Conservation (phyloP, 92 coral and sea anemone genomes). For the Actinostola sp. region DNA sequence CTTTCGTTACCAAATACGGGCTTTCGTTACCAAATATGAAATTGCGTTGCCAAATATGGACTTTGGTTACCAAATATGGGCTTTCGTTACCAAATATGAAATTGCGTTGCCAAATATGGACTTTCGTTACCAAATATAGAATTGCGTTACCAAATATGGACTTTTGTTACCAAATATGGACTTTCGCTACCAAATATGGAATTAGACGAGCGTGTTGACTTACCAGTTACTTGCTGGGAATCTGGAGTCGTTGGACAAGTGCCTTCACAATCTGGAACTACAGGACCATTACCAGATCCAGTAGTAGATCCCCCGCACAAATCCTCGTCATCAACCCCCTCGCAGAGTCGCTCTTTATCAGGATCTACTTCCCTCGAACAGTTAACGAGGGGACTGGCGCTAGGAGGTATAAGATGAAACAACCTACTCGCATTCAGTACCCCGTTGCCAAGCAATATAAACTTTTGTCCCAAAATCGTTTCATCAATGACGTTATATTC, state of each 20-base stretch:
- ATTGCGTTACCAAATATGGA: too few relatives aligned
- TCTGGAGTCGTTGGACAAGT: constrained; percentile 8
- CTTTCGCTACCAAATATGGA: too few relatives aligned
- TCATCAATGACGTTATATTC: constrained; percentile 41
- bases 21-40: too few relatives aligned
- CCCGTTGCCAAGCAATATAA: constrained; percentile 6
- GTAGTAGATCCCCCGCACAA: constrained; percentile 14
- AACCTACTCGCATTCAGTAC: constrained; percentile 20
- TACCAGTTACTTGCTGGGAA: constrained; percentile 23
- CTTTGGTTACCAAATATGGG: too few relatives aligned
- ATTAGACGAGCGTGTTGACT: neutral
- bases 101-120: too few relatives aligned
- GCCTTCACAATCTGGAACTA: constrained; percentile 6
- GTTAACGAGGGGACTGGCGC: constrained; percentile 14
- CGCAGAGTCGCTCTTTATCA: constrained; percentile 11
- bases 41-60: too few relatives aligned
- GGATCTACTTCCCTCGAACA: constrained; percentile 30
- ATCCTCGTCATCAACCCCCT: constrained; percentile 41
- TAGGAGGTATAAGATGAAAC: constrained; percentile 10
- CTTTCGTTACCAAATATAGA: too few relatives aligned
- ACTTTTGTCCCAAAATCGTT: neutral
- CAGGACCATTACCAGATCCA: constrained; percentile 23
- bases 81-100: too few relatives aligned
- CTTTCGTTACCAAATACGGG: too few relatives aligned
- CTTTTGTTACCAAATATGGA: too few relatives aligned